These are phyloP conservation scores for Isurus oxyrinchus DNA, from an alignment of 2,113 vertebrate species.

Conservation along the genomic window DNA sequence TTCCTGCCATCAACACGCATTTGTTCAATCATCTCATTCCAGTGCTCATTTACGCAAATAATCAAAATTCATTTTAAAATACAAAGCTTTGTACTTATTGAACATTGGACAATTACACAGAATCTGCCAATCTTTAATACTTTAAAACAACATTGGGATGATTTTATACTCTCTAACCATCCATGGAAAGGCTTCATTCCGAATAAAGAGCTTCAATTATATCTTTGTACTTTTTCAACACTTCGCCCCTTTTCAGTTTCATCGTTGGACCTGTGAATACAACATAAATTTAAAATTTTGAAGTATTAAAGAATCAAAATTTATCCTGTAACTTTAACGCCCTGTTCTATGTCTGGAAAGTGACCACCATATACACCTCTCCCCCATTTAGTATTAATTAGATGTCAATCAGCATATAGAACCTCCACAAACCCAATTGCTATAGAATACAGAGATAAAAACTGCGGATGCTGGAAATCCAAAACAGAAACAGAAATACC, in stretches of 20 bases:
- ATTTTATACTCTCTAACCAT: neutral
- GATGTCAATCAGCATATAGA: neutral
- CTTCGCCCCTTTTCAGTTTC: constrained; percentile 64
- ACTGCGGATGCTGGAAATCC: too few relatives aligned
- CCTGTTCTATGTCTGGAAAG: neutral
- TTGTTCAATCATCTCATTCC: neutral
- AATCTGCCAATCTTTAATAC: neutral
- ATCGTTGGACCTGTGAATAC: constrained; percentile 61
- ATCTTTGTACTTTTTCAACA: constrained; percentile 60
- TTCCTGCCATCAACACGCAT: neutral
- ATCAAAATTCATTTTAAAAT: neutral
- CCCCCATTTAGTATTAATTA: neutral
- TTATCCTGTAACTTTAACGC: neutral
- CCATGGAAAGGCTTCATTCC: constrained; percentile 34
- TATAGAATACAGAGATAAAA: neutral
- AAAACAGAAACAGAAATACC: too few relatives aligned
- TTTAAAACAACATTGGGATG: neutral
- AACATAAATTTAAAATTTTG: neutral
- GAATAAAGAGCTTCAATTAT: constrained; percentile 49
- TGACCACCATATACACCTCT: neutral
- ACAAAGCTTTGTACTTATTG: neutral
- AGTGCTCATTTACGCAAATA: neutral
- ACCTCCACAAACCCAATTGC: neutral
- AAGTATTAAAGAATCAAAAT: neutral
- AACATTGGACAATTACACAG: neutral